These are phyloP conservation scores for Philhelius pedissequus DNA, from an alignment of 2,888 invertebrate genomes.

Conservation along the genomic window DNA sequence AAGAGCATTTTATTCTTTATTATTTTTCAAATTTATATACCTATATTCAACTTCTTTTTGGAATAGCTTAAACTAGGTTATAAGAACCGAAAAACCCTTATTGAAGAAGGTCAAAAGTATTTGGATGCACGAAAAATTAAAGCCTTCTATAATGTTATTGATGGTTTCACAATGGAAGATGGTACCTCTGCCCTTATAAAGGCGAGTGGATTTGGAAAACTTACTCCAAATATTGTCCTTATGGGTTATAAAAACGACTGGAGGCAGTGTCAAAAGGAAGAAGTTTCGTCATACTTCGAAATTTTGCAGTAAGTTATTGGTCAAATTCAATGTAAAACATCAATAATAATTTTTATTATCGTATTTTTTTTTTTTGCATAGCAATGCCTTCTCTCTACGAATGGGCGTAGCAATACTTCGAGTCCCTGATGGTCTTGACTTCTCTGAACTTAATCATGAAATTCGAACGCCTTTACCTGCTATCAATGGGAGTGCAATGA, in stretches of 20 bases:
- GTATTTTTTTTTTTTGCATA: slow-evolving; percentile 77
- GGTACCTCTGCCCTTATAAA: slow-evolving; percentile 92
- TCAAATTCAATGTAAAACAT: background rate
- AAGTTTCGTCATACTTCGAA: slow-evolving; percentile 94
- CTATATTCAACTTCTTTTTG: too few species aligned
- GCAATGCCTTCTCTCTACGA: slow-evolving; percentile 95
- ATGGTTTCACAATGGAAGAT: slow-evolving; percentile 86
- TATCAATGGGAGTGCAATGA: slow-evolving; percentile 70
- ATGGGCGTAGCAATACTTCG: slow-evolving; percentile 94
- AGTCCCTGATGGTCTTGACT: slow-evolving; percentile 91
- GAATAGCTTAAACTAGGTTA: slow-evolving; percentile 83
- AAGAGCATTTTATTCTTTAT: background rate
- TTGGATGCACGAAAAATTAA: slow-evolving; percentile 90
- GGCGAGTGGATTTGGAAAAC: slow-evolving; percentile 92
- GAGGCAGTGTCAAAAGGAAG: slow-evolving; percentile 85
- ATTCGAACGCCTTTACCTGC: slow-evolving; percentile 69
- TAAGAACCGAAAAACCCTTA: slow-evolving; percentile 81
- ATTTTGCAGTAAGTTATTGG: slow-evolving; percentile 90
- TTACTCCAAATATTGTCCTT: slow-evolving; percentile 94
- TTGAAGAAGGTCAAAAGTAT: slow-evolving; percentile 88
- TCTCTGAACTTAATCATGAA: slow-evolving; percentile 80
- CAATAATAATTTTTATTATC: background rate
- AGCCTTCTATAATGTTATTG: slow-evolving; percentile 91
- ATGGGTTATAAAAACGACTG: slow-evolving; percentile 97
- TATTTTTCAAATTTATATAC: background rate